phyloP scores from a whole-genome alignment of 2,113 vertebrate genomes.

The Sylvietta virens region DNA sequence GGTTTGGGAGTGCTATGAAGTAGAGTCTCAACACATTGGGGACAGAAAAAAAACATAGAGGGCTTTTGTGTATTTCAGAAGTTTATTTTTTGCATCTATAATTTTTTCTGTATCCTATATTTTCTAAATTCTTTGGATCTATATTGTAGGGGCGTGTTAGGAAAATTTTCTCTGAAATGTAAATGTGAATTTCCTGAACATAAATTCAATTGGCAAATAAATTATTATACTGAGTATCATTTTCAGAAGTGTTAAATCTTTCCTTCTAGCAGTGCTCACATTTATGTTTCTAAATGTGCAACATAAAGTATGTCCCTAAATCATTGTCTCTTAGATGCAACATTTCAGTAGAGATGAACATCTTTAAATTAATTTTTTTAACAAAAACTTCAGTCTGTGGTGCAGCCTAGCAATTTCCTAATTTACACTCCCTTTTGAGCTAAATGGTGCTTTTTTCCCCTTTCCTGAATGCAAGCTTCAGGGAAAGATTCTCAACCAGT shows the following conservation, averaged over 20 bases:
- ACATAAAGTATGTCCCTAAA: background rate
- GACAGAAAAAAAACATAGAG: background rate
- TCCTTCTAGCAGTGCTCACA: background rate
- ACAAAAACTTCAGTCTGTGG: rapidly evolving
- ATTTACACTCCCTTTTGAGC: background rate
- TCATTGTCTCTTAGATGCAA: background rate
- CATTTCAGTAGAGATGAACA: background rate
- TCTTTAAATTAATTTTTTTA: background rate
- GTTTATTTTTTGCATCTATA: background rate
- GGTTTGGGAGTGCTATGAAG: background rate
- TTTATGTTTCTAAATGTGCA: background rate
- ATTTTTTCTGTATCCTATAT: background rate
- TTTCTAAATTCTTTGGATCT: background rate
- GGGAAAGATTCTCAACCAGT: background rate
- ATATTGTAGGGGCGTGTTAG: background rate
- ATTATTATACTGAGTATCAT: background rate
- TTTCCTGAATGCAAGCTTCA: background rate
- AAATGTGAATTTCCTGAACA: background rate
- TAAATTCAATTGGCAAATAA: background rate
- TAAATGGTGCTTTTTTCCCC: rapidly evolving
- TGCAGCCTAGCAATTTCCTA: background rate
- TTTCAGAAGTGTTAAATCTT: background rate
- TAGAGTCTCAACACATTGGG: background rate
- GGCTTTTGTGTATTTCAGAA: background rate
- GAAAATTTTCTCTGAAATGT: background rate